phyloP scores from a whole-genome alignment of 2,797 vertebrate genomes.

The Coranthus polyacanthus region DNA sequence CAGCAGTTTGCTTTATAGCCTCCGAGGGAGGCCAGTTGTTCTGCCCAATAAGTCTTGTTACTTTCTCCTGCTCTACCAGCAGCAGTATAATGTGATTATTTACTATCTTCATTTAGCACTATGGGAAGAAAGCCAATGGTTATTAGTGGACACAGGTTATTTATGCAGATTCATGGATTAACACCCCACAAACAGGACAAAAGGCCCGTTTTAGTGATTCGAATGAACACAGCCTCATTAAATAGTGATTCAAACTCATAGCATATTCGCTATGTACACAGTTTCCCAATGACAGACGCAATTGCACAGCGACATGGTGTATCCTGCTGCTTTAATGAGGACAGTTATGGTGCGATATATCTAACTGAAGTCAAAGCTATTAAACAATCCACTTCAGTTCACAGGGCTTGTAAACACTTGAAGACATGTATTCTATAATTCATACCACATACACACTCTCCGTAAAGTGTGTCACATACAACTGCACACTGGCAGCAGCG shows the following conservation, averaged over 20 bases:
- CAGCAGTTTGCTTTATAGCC: slow-evolving; percentile 59
- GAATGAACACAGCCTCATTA: slow-evolving; percentile 61
- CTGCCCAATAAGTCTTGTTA: slow-evolving; percentile 64
- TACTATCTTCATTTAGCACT: slow-evolving; percentile 74
- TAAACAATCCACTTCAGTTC: slow-evolving; percentile 48
- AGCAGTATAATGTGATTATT: slow-evolving; percentile 72
- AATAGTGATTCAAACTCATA: slow-evolving; percentile 56
- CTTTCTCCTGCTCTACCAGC: slow-evolving; percentile 48
- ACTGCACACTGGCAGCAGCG: slow-evolving; percentile 8
- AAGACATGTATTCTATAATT: slow-evolving; percentile 42
- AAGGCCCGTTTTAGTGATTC: slow-evolving; percentile 58
- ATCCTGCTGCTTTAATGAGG: slow-evolving; percentile 48
- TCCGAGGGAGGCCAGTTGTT: slow-evolving; percentile 51
- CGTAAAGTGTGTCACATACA: slow-evolving; percentile 8
- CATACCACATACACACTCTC: slow-evolving; percentile 19
- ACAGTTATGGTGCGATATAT: slow-evolving; percentile 56
- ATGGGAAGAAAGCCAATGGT: slow-evolving; percentile 66
- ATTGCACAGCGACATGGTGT: slow-evolving; percentile 33
- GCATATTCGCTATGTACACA: slow-evolving; percentile 57
- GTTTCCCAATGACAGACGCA: slow-evolving; percentile 52
- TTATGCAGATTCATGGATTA: slow-evolving; percentile 68
- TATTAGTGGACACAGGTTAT: slow-evolving; percentile 71
- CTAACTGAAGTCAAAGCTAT: slow-evolving; percentile 34
- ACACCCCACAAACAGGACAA: slow-evolving; percentile 41
- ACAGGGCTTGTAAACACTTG: slow-evolving; percentile 31